Base-by-base conservation (phyloP, 2,113 vertebrate species). In the Microcebus lehilahytsara region DNA sequence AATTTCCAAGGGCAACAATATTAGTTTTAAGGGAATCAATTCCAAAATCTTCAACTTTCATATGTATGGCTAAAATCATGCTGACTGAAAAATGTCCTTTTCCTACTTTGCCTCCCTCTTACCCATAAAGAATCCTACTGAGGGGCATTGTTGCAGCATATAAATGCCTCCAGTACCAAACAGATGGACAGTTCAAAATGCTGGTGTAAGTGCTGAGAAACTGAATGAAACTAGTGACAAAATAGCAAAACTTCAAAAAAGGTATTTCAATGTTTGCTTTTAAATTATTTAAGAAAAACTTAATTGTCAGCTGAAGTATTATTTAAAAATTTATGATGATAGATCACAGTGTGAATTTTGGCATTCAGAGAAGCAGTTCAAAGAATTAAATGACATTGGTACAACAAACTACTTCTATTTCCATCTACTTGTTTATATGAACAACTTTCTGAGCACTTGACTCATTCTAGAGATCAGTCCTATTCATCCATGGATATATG, bases 251-350 rank as follows among this genome's bases (percentile, higher is more conserved):
- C 17, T 62, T 84, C 9, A 27, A 67, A 40, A 66, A 30, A 87
- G 46, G 51, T 53, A 42, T 69, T 79, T 53, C 40, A 87, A 49
- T 84, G 62, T 19, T 81, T 81, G 19, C 25, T 83, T 77, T 94
- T 74, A 87, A 83, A 67, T 90, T 94, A 94, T 94, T 96, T 92
- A 94, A 81, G 90, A 78, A 92, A 90, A 92, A 78, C 58, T 79
- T 91, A 89, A 92, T 69, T 96, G 46, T 94, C 75, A 90, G 58
- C n/a, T 94, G 58, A 98, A 92, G 83, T 84, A 77, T 51, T 87
- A 80, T 81, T 96, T 89, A 62, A 89, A 91, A 67, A 64, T 89
- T 53, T 86, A 86, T 94, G 67, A 62, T 77, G 77, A 32, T 93
- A 85, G 64, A 77, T 93, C 23, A 72, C 46, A 49, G 0, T 67